A percentile compares a stretch with the other conserved stretches of the same genome.
Evolutionary conservation across 2,113 vertebrate genomes (phyloP).

Genomic region (zebrafish (Danio rerio)): DNA sequence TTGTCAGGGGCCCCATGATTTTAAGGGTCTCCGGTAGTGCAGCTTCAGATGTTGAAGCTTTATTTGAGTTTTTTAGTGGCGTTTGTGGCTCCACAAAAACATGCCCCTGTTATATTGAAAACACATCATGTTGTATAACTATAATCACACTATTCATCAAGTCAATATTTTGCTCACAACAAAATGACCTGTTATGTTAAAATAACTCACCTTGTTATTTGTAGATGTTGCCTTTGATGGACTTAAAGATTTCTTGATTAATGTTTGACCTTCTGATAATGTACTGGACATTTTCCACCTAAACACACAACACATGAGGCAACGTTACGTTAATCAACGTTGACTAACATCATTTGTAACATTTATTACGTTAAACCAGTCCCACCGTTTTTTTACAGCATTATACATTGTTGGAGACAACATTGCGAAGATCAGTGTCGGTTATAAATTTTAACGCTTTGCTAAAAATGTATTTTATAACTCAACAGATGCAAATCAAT

Average conservation of each 20-base stretch:
- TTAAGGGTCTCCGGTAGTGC: slow-evolving; percentile 65
- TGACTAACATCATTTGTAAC: not conserved
- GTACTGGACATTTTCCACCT: slow-evolving; percentile 65
- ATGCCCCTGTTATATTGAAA: slow-evolving; percentile 74
- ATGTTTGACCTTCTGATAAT: slow-evolving; percentile 39
- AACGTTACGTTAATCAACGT: not conserved
- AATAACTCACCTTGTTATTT: slow-evolving; percentile 55
- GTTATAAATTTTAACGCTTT: not conserved
- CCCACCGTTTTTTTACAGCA: slow-evolving; percentile 56
- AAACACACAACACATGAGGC: not conserved
- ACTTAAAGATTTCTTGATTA: slow-evolving; percentile 42
- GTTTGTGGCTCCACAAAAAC: slow-evolving; percentile 71
- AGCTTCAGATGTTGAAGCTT: slow-evolving; percentile 62
- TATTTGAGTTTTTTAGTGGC: slow-evolving; percentile 74
- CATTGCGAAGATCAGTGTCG: slow-evolving; percentile 18
- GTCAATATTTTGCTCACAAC: not conserved
- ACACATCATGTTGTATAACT: not conserved
- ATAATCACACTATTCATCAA: too few relatives aligned
- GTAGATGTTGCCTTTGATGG: not conserved
- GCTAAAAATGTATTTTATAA: not conserved
- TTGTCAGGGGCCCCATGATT: slow-evolving; percentile 81
- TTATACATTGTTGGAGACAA: slow-evolving; percentile 53
- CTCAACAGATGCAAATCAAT: not conserved
- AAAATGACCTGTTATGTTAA: not conserved
- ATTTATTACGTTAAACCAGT: not conserved